Evolutionary conservation across 53 echinoderm and acorn worm species (phyloP), one percentile per base, ranked within the genome.

Genomic region (Echinometra lucunter): DNA sequence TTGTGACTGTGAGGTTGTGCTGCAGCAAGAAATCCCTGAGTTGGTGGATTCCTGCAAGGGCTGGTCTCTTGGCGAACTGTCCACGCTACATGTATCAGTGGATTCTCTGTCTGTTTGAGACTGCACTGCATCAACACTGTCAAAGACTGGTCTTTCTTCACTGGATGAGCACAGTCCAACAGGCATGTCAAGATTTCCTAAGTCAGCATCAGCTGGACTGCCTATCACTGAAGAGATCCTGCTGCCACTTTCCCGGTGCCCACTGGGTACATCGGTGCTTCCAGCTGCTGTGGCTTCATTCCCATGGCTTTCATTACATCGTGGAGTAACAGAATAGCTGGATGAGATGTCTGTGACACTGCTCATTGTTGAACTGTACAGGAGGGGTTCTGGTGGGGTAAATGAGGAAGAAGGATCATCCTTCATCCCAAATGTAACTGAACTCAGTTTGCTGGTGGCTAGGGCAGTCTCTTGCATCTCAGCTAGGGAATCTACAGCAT

Each of bases 371-470:
- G 89, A 58, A 30, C 30, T 63, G 45, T 58, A 94, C 10, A 94
- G 67, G 32, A 94, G 83, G 12, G 94, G 63, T 66, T 94, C 94
- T 44, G 94, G 89, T 75, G 60, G 89, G 25, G 58, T 58, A 15
- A 72, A 81, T 53, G 32, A 49, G 58, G 93, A 67, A 58, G 58
- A 94, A 53, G 93, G 94, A 44, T 57, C 91, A 57, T 97, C 97
- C 49, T 82, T 95, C 95, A 97, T 94, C 70, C 95, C 93, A 27
- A 96, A 93, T 15, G 95, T 81, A 35, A 97, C 97, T 21, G 98
- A 95, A 85, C 97, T 95, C 32, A 98, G 96, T 91, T 96, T 98
- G 93, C 96, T 98, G 55, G 98, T 98, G 91, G 98, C 98, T 4
- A 97, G 90, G 25, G 96, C 97, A 23, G 98, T 98, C 90, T 98